These are phyloP conservation scores for Agriopis marginaria DNA, from an alignment of 2,888 invertebrate genomes.

Conservation along the genomic window DNA sequence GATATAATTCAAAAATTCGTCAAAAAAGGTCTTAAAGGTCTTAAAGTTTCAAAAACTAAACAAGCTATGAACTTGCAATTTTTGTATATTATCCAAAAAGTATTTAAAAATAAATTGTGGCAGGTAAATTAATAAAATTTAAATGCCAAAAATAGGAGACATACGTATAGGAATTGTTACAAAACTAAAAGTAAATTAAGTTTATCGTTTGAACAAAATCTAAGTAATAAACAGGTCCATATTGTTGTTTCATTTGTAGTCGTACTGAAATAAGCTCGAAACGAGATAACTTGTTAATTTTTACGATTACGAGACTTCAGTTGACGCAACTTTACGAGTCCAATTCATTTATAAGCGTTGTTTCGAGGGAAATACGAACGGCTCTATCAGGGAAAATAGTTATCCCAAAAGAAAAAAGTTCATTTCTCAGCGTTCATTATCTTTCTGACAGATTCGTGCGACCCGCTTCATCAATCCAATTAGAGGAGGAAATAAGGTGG, in stretches of 20 bases:
- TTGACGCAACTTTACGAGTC: constrained; percentile 43
- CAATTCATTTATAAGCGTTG: constrained; percentile 38
- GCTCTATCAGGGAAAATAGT: constrained; percentile 44
- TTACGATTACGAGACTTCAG: constrained; percentile 34
- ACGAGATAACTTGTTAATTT: constrained; percentile 32
- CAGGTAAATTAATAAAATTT: not conserved
- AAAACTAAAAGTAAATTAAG: constrained; percentile 19
- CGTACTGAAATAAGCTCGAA: constrained; percentile 28
- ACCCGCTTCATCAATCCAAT: constrained; percentile 78
- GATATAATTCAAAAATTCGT: too few species aligned
- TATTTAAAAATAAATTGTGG: too few species aligned
- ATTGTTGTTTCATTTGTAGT: constrained; percentile 32
- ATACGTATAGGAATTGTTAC: not conserved
- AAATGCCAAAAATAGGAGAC: not conserved
- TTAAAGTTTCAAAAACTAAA: too few species aligned
- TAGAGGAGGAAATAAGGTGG: constrained; percentile 70
- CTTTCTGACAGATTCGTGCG: constrained; percentile 73
- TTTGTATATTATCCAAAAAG: too few species aligned
- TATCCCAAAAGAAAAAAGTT: constrained; percentile 57
- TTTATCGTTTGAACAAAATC: constrained; percentile 29
- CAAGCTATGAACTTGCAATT: too few species aligned
- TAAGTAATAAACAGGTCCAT: constrained; percentile 27
- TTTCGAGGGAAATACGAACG: constrained; percentile 33
- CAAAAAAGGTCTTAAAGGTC: too few species aligned
- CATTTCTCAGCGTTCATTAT: constrained; percentile 74